Base-by-base conservation (phyloP, 2,113 vertebrate species). In the Plecturocebus donacophilus region DNA sequence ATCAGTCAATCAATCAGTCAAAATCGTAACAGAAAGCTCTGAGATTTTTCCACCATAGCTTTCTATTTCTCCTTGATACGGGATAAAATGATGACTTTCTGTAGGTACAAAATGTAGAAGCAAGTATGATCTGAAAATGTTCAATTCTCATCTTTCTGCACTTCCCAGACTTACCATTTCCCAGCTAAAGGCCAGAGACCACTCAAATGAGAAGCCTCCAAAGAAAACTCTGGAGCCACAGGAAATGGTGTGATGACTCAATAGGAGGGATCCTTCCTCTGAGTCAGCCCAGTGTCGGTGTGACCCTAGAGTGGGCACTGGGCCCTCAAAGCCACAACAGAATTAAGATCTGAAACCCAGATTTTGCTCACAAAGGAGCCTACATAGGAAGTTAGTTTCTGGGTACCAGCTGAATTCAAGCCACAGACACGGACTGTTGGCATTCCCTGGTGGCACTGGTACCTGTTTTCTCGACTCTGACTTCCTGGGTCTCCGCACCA, bases 201-300 rank as follows among this genome's bases (percentile, higher is more conserved):
- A 38, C 87, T 25, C 12, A 52, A 88, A 56, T 47, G 87, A 35
- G 71, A 82, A 35, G 20, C 7, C 30, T 85, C 97, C 83, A 71
- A 68, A 83, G 77, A 70, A 68, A 94, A 91, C 81, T 71, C 8
- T 2, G 40, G 68, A 5, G 45, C 61, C 61, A 95, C 47, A 80
- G 94, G 95, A 96, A 97, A 87, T 17, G 20, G 96, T 49, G 77
- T 2, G 76, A n/a, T 97, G 98, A 97, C 86, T 97, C 96, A 93
- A 42, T 8, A 68, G 95, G 95, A 89, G 86, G 80, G 52, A 35
- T 75, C 79, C 94, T 76, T 90, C 81, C 88, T 96, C 89, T 94
- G 97, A 95, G 83, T 97, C 95, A 97, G 86, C 30, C 66, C 3
- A 9, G 86, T 84, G 71, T 96, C 68, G 7, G 0, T 21, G 49